Evolutionary conservation across 2,888 invertebrate species (phyloP).

Genomic region (Acleris cristana): DNA sequence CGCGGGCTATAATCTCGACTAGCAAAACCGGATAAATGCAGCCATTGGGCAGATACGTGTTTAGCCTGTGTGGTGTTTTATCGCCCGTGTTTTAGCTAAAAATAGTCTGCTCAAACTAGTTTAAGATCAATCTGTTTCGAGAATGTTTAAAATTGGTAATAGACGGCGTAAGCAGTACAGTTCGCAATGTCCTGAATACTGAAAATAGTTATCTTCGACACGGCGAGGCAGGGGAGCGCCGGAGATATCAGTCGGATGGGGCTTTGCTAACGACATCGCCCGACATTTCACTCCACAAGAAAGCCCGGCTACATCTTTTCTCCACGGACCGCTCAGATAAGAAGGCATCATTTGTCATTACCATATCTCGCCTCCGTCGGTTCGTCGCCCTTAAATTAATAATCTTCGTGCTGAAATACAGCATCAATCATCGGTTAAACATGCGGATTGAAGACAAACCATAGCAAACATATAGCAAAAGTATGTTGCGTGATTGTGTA

Average conservation of each 20-base stretch:
- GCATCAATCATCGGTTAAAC: constrained; percentile 31
- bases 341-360: constrained; percentile 71
- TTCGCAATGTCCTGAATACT: constrained; percentile 42
- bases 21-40: constrained; percentile 15
- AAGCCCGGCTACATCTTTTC: constrained; percentile 64
- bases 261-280: constrained; percentile 63
- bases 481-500: constrained; percentile 58
- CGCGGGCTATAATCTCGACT: neutral
- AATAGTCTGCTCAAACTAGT: neutral
- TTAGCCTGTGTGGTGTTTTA: neutral
- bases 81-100: neutral
- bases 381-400: constrained; percentile 53
- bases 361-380: constrained; percentile 56
- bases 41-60: neutral
- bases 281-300: constrained; percentile 63
- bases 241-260: constrained; percentile 61
- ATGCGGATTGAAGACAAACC: constrained; percentile 7
- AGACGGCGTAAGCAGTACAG: neutral
- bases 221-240: constrained; percentile 50
- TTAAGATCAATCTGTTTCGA: neutral
- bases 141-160: constrained; percentile 3
- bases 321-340: constrained; percentile 61
- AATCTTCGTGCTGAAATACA: constrained; percentile 41
- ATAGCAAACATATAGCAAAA: constrained; percentile 18
- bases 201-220: constrained; percentile 59